These are phyloP conservation scores for Polypedilum pembai DNA, from an alignment of 1,140 invertebrate genomes.

Conservation along the genomic window DNA sequence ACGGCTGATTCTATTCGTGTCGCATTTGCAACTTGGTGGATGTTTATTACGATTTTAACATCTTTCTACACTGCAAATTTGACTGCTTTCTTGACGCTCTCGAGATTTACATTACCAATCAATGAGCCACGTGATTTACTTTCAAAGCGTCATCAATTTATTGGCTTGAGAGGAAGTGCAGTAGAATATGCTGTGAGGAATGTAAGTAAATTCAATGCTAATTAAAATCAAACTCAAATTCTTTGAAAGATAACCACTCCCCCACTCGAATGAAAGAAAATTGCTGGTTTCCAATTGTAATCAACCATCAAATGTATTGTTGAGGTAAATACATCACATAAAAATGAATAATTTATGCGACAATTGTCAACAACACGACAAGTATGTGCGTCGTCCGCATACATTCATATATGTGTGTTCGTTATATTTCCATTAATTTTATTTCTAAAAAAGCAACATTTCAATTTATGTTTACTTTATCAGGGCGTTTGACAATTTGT, in stretches of 20 bases:
- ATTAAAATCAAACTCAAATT: no score
- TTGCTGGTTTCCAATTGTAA: slow-evolving; percentile 1
- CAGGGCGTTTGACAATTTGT: slow-evolving; percentile 31
- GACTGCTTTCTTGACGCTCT: slow-evolving; percentile 78
- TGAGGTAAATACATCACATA: background rate
- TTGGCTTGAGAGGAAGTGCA: slow-evolving; percentile 55
- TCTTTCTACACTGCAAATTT: slow-evolving; percentile 89
- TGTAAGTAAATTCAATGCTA: slow-evolving; percentile 44
- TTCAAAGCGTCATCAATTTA: slow-evolving; percentile 58
- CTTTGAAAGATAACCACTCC: background rate
- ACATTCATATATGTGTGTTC: background rate
- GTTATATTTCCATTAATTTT: slow-evolving; percentile 4
- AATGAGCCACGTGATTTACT: slow-evolving; percentile 60
- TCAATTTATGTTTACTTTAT: slow-evolving; percentile 14
- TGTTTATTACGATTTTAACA: slow-evolving; percentile 78
- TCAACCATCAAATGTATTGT: background rate
- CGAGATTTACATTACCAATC: slow-evolving; percentile 70
- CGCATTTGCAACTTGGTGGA: slow-evolving; percentile 85
- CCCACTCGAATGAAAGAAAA: background rate
- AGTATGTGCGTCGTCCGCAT: background rate
- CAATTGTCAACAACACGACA: background rate
- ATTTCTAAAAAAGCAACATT: background rate
- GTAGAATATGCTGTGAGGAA: slow-evolving; percentile 56
- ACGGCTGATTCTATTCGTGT: slow-evolving; percentile 73
- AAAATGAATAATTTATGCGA: background rate